These are phyloP conservation scores for Rhinogobio ventralis DNA, from an alignment of 2,797 vertebrate genomes.

Conservation along the genomic window DNA sequence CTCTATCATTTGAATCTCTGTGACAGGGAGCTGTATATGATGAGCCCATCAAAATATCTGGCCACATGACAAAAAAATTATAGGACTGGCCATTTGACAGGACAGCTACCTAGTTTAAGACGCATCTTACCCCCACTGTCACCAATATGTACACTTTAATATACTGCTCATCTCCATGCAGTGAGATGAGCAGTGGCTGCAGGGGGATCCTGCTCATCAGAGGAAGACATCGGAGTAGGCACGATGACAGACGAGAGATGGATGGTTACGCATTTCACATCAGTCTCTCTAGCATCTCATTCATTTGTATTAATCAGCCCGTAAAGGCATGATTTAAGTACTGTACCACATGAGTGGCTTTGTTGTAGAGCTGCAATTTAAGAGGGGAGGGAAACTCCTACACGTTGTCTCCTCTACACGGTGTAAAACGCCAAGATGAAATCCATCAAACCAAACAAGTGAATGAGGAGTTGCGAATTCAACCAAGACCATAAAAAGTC, in stretches of 20 bases:
- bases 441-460: slow-evolving; percentile 40
- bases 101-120: background rate
- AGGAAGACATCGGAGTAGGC: slow-evolving; percentile 32
- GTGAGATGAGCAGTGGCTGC: background rate
- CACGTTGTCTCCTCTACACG: background rate
- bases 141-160: background rate
- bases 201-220: slow-evolving; percentile 29
- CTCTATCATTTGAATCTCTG: background rate
- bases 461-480: background rate
- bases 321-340: slow-evolving; percentile 43
- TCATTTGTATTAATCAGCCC: slow-evolving; percentile 70
- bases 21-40: background rate
- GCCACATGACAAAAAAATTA: background rate
- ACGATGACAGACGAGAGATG: slow-evolving; percentile 49
- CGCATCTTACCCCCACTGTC: background rate
- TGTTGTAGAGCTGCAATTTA: slow-evolving; percentile 27
- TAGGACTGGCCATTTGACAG: background rate
- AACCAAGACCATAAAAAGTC: background rate
- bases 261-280: slow-evolving; percentile 53
- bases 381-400: slow-evolving; percentile 19
- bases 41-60: background rate
- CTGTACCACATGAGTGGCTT: slow-evolving; percentile 46
- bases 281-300: slow-evolving; percentile 53
- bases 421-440: background rate
- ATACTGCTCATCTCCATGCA: background rate